Base-by-base conservation (phyloP, 2,113 vertebrate genomes). In the Bufo gargarizans region DNA sequence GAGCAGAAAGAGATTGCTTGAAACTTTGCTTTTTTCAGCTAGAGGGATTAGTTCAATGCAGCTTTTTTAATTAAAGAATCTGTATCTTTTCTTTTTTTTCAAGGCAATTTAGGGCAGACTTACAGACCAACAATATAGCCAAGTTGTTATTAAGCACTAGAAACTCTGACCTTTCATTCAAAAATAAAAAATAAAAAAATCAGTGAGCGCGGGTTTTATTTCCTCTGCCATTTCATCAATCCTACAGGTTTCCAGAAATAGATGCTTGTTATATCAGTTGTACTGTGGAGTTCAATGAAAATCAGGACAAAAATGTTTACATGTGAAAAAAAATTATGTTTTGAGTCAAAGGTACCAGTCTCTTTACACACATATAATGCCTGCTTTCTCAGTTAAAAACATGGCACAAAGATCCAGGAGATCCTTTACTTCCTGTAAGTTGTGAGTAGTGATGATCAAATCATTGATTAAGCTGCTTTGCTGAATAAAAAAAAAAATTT, bases 11-110 rank as follows among this genome's bases (percentile, higher is more conserved):
- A 94, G 94, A 95, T 95, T 96, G 95, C 96, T 96, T 95, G 94
- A 94, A 96, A 96, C 96, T 96, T 96, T 95, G 94, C 94, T 96
- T 96, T 96, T 89, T 88, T 93, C 93, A 92, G 93, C 95, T 94
- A 92, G 94, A 95, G 94, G 96, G 97, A 98, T 98, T 97, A 97
- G 94, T 93, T 94, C 93, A 94, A 95, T 95, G 94, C 92, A 94
- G 95, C 95, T 97, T 97, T 97, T 96, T 97, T 96, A 97, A 97
- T 98, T 97, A 97, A 97, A 97, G 96, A 95, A 97, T 95, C 94
- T 95, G 94, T 96, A 96, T 95, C 94, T 96, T 58, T 88, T 87
- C 58, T 96, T 96, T 91, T 61, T 91, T 88, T 95, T 91, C 90
- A 91, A 87, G 94, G 94, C 94, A 94, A 94, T 95, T 95, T 95